Base-by-base conservation (phyloP, 2,888 invertebrate genomes). In the Aphodius sticticus region DNA sequence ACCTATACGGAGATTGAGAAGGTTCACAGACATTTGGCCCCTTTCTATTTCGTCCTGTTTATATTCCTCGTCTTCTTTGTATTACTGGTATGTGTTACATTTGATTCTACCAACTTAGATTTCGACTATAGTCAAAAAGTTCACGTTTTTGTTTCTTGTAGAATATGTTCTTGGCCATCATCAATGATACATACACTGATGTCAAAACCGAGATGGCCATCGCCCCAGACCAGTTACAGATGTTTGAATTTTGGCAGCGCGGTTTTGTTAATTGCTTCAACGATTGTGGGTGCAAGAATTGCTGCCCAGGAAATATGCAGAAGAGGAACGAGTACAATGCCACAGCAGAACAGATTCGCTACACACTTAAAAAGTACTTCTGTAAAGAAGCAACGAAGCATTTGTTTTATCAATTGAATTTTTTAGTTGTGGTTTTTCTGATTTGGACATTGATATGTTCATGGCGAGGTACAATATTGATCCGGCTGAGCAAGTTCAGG, bases 161-260 rank as follows among this genome's bases (percentile, higher is more conserved):
- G 93, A 95, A 95, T 88, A 95, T 95, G 95, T 95, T 95, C 89
- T 87, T 95, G 88, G 95, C 95, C 81, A 95, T 96, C 85, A 95
- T 96, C 84, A 94, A 94, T 86, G 95, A 95, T 86, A 94, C 95
- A 0, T 95, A 95, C 86, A 91, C 93, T 0, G 93, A 93, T 84
- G 95, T 95, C 0, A 95, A 95, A 88, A 90, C 91, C 1, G 94
- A 95, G 87, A 91, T 93, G 88, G 92, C 87, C 87, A 90, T 89
- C 35, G 86, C 88, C 6, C 88, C 88, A 0, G 85, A 87, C 38
- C 87, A 89, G 85, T 90, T 93, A 86, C 92, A 92, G 84, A 90
- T 93, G 88, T 90, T 89, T 0, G 93, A 93, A 85, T 93, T 91
- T 88, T 88, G 93, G 84, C 91, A 91, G 85, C 88, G 90, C 85